phyloP scores from a whole-genome alignment of 2,888 invertebrate species.

The Hydraecia micacea region DNA sequence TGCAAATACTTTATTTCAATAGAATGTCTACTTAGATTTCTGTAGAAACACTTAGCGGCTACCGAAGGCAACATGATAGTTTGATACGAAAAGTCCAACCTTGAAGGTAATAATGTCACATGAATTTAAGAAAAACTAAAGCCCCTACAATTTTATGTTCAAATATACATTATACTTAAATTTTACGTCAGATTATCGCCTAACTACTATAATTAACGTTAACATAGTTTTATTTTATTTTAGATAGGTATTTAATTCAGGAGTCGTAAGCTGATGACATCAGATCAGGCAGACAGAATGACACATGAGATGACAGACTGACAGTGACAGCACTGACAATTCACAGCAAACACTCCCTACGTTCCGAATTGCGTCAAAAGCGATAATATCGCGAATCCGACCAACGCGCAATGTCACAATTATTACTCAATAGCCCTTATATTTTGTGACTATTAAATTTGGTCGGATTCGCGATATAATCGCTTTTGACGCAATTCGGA shows the following conservation, averaged over 20 bases:
- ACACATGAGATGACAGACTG: constrained; percentile 9
- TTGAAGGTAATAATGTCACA: constrained; percentile 58
- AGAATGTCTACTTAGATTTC: constrained; percentile 79
- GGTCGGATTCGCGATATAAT: too few relatives aligned
- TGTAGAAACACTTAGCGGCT: constrained; percentile 80
- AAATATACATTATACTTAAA: constrained; percentile 57
- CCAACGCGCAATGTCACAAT: too few relatives aligned
- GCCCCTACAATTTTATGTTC: constrained; percentile 26
- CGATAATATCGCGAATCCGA: too few relatives aligned
- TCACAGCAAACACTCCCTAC: too few relatives aligned
- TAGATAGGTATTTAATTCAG: constrained; percentile 18
- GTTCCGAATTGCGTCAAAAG: too few relatives aligned
- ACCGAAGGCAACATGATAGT: constrained; percentile 81
- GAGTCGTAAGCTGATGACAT: constrained; percentile 42
- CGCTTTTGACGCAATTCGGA: too few relatives aligned
- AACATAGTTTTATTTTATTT: constrained; percentile 45
- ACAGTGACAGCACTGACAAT: too few relatives aligned
- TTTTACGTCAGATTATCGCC: constrained; percentile 37
- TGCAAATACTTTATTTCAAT: constrained; percentile 79
- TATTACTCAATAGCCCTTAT: too few relatives aligned
- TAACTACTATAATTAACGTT: constrained; percentile 48
- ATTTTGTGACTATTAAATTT: too few relatives aligned
- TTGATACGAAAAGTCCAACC: constrained; percentile 64
- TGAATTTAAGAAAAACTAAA: constrained; percentile 36
- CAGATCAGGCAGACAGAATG: constrained; percentile 19